Base-by-base conservation (phyloP, 37 sponge, comb jelly and placozoan genomes). In the Geodia barretti region DNA sequence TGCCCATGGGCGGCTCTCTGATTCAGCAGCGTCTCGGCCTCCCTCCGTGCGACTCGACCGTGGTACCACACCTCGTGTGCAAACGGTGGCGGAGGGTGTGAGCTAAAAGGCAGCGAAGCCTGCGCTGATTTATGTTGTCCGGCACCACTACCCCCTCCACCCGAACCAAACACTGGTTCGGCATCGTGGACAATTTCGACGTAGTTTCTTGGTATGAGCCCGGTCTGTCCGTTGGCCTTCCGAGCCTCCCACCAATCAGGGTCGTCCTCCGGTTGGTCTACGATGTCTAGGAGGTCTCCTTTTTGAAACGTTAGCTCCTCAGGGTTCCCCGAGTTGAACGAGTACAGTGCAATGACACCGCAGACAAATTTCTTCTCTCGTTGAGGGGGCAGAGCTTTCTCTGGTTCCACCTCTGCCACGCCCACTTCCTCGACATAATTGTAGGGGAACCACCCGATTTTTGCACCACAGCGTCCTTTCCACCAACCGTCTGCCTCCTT, bases 401-500 rank as follows among this genome's bases (percentile, higher is more conserved):
- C 28, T 21, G 60, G 32, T 31, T 33, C 58, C 3, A 35, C 41
- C 11, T 39, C 73, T 60, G 54, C 25, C 39, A 14, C 60, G 14
- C 39, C 87, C 33, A 59, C 39, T 66, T 97, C 97, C 42, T 92
- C 95, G 20, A 97, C 97, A 72, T 94, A 97, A 70, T 97, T 97
- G 72, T 89, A 91, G 28, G 97, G 97, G 77, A 97, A 97, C 92
- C 95, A 97, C 7, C 97, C 97, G 19, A 84, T 87, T 31, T 54
- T 37, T 30, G 83, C 80, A 0, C 86, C 92, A 41, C 75, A 70
- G 37, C 89, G 76, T 1, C 97, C 97, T 62, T 89, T 83, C 97
- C 97, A 97, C 97, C 97, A 97, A 1, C 97, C 97, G 68, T 97
- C 97, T 40, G 84, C 92, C 73, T 97, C 92, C 77, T 97, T 93